Base-by-base conservation (phyloP, 2,113 vertebrate species). In the Seriola dumerili region DNA sequence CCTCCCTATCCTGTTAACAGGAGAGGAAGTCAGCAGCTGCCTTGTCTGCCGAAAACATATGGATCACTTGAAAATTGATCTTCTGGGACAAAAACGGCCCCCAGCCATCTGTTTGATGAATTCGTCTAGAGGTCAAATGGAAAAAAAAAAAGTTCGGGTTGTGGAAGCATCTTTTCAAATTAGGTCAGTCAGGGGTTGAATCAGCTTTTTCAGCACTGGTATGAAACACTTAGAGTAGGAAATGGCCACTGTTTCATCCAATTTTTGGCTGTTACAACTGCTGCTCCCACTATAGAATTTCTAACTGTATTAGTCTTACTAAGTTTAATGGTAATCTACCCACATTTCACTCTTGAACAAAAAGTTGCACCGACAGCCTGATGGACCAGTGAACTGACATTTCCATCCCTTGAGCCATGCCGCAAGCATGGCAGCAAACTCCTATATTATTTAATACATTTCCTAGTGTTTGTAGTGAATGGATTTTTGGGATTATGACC, bases 31-130 rank as follows among this genome's bases (percentile, higher is more conserved):
- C 62, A 57, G 38, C 36, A 38, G 4, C 36, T 19, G 76, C 4
- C 57, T 32, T 13, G 4, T 44, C 50, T 65, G 38, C 19, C 21
- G 2, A 36, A 64, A 72, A 54, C 48, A 13, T 66, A 80, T 50
- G 42, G 62, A 80, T 67, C 42, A 52, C 42, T 40, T 48, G 50
- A 38, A 72, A 72, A 72, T 52, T 46, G 68, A 80, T 46, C 61
- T 48, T 64, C 29, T 29, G 54, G 62, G 57, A 58, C 52, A 68
- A 52, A 52, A 68, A 17, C 8, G 0, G 12, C 8, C 62, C 16
- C 7, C 4, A 16, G 29, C 52, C 48, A 32, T 50, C 40, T n/a
- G 57, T 72, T 21, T 50, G 55, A 74, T 61, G 38, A 5, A 61
- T 61, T 61, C 12, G 12, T 74, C 10, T 32, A 0, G 8, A 44